Conservation (phyloP, 1,140 invertebrate species). For the Eulimnadia texana region DNA sequence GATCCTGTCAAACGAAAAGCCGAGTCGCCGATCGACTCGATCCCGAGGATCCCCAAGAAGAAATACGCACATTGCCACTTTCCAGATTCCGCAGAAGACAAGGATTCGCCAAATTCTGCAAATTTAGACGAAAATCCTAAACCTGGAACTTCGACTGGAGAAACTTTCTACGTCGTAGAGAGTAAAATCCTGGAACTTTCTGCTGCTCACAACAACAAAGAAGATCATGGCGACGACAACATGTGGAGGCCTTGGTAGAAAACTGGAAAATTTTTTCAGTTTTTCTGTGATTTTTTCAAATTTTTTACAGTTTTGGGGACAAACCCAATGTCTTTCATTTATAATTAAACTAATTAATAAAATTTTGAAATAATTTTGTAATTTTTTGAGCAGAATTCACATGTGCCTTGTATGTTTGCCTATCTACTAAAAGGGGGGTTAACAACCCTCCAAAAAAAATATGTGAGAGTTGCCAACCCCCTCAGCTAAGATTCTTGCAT, state of each 20-base stretch:
- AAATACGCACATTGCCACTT: conserved; percentile 4
- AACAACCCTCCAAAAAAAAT: not conserved
- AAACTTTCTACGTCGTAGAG: not conserved
- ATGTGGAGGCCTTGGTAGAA: conserved; percentile 11
- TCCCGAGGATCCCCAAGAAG: conserved; percentile 6
- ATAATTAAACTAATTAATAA: not conserved
- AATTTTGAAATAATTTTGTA: not conserved
- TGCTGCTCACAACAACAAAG: not conserved
- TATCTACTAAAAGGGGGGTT: not conserved
- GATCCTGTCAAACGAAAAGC: not conserved
- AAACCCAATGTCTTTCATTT: not conserved
- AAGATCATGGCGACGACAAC: not conserved
- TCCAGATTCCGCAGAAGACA: not conserved
- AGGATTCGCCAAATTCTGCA: too few species aligned
- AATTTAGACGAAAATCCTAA: not conserved
- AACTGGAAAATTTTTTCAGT: not conserved
- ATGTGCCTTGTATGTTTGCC: not conserved
- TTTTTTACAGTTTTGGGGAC: not conserved
- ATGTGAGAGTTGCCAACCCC: too few species aligned
- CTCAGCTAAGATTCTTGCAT: not conserved
- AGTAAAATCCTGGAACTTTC: conserved; percentile 5
- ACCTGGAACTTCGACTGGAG: not conserved
- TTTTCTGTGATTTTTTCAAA: not conserved
- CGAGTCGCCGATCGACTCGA: not conserved
- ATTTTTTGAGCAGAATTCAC: conserved; percentile 11